These are phyloP conservation scores for Pogonocherus hispidulus DNA, from an alignment of 2,888 invertebrate genomes.

Conservation along the genomic window DNA sequence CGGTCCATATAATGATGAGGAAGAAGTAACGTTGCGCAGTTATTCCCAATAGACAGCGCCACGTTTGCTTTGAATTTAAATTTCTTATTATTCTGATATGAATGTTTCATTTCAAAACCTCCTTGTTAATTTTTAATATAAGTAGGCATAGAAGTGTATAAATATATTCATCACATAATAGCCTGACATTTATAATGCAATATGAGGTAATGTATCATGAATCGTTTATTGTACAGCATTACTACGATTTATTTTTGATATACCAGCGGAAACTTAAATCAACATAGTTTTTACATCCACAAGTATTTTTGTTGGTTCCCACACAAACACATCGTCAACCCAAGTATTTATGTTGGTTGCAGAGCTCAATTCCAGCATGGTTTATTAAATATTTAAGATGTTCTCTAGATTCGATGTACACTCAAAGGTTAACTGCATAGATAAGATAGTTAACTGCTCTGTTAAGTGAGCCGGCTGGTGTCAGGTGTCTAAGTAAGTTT, in stretches of 20 bases:
- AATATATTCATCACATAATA: background rate
- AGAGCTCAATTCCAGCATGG: background rate
- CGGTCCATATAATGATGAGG: constrained; percentile 33
- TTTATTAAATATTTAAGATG: constrained; percentile 4
- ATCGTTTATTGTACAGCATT: too few relatives aligned
- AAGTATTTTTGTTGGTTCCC: too few relatives aligned
- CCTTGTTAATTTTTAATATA: background rate
- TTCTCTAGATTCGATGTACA: constrained; percentile 2
- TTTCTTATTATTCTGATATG: constrained; percentile 13
- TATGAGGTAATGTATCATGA: too few relatives aligned
- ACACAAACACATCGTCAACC: background rate
- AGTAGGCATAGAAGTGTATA: background rate
- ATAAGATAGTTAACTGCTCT: constrained; percentile 18
- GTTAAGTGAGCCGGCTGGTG: constrained; percentile 1
- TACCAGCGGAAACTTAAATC: too few relatives aligned
- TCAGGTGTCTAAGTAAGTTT: constrained; percentile 19
- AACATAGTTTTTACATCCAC: too few relatives aligned
- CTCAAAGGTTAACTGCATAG: constrained; percentile 16
- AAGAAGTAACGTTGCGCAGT: constrained; percentile 39
- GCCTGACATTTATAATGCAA: too few relatives aligned
- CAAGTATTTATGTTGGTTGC: background rate
- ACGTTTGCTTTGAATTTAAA: constrained; percentile 31
- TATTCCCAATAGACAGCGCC: constrained; percentile 31
- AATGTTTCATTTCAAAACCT: background rate
- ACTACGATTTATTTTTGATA: too few relatives aligned